Base-by-base conservation (phyloP, 2,888 invertebrate species). In the Crepidodera aurea region DNA sequence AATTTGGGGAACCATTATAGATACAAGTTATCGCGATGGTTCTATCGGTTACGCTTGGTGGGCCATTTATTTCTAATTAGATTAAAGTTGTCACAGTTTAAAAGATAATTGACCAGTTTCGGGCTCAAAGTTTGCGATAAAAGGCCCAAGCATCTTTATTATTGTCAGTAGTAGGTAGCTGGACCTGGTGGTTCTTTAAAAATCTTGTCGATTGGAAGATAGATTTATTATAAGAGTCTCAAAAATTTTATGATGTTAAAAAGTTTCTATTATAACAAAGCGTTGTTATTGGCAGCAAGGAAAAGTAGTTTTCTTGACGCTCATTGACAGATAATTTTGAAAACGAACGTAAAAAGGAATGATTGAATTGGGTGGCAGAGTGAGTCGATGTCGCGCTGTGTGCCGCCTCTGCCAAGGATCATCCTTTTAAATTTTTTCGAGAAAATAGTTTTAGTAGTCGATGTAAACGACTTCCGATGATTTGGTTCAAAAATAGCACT, bases 31-130 rank as follows among this genome's bases (percentile, higher is more conserved):
- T 40, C 40, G 40, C 40, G 34, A 42, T 4, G 12, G 34, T 18
- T 42, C 46, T 69, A 74, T 75, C 72, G 64, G 69, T 71, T 73
- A 73, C 72, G 73, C 72, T 73, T 75, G 78, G 76, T 78, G 77
- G 76, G 73, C 75, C 69, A 71, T 68, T 68, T 68, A 76, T 64
- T 65, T 60, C 56, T 70, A 69, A 70, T 69, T 70, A 70, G 70
- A 70, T 69, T 68, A 80, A 75, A 73, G 75, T 75, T 78, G 78
- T 78, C 78, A 78, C 77, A 78, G 76, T 79, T 79, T 70, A 69
- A 68, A 66, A 70, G 69, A 70, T 69, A 80, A 79, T 80, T 78
- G 79, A 79, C 77, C 72, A 73, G 75, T 74, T 73, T 65, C 65
- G 67, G 71, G 71, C 71, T 68, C 67, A 59, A 55, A 64, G 66